Evolutionary conservation across 1,140 invertebrate genomes (phyloP).

Genomic region (Doryteuthis pealeii): DNA sequence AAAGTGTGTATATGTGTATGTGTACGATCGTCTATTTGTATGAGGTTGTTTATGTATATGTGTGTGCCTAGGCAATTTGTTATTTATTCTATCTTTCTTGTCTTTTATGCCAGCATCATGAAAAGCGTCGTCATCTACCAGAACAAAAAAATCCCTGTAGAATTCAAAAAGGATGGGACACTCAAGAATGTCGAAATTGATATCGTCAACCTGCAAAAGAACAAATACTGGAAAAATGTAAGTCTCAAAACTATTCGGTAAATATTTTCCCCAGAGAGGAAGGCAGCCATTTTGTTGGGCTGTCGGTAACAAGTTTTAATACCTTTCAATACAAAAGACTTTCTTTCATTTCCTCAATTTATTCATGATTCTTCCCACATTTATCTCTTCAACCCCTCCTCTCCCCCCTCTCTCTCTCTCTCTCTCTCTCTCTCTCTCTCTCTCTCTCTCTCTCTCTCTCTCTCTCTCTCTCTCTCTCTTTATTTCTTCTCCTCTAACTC

Average conservation of each 20-base stretch:
- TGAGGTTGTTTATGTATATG: not conserved
- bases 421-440: not conserved
- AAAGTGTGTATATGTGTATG: not conserved
- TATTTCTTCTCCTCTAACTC: too few species aligned
- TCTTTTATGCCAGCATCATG: not conserved
- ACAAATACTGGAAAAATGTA: constrained; percentile 88
- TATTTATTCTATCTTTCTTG: not conserved
- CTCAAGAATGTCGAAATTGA: constrained; percentile 82
- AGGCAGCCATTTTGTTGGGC: not conserved
- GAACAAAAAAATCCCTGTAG: not conserved
- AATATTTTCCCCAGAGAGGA: not conserved
- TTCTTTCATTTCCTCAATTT: not conserved
- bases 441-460: too few species aligned
- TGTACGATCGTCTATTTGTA: not conserved
- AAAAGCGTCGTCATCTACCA: not conserved
- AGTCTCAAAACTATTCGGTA: constrained; percentile 43
- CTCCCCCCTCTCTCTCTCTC: not conserved
- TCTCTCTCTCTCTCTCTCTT: too few species aligned
- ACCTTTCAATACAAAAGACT: not conserved
- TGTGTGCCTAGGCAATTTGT: not conserved
- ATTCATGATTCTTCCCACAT: not conserved
- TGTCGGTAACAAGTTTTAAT: not conserved
- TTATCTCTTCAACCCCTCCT: not conserved
- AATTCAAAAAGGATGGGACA: constrained; percentile 58
- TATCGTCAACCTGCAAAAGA: constrained; percentile 82